Conservation (phyloP, 2,888 invertebrate genomes). For the Drosophila borborema region DNA sequence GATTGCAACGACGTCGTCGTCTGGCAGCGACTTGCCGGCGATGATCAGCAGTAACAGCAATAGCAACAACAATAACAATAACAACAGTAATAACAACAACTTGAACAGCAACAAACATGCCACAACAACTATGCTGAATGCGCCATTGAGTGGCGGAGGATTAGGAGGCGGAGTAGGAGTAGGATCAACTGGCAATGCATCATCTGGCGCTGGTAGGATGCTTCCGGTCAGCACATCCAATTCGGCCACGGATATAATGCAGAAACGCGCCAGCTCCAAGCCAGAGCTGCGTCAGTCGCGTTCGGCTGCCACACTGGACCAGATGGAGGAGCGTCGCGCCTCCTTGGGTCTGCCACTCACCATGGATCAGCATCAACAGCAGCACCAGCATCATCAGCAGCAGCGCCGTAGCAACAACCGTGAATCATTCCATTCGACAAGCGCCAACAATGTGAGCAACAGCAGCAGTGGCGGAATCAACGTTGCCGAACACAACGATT, state of each 20-base stretch:
- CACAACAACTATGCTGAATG: conserved; percentile 74
- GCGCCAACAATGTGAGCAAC: conserved; percentile 54
- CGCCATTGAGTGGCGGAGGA: conserved; percentile 40
- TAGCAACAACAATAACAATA: conserved; percentile 84
- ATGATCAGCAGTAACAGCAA: conserved; percentile 1
- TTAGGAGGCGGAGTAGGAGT: conserved; percentile 17
- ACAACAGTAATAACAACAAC: conserved; percentile 64
- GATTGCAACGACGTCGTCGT: conserved; percentile 12
- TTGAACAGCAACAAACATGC: conserved; percentile 76
- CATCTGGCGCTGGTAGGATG: conserved; percentile 71
- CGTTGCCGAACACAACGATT: conserved; percentile 58
- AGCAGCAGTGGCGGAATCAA: conserved; percentile 29
- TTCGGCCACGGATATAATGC: conserved; percentile 67
- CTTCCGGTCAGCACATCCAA: conserved; percentile 56
- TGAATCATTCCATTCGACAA: conserved; percentile 76
- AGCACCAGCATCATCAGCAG: conserved; percentile 59
- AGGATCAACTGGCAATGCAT: conserved; percentile 21
- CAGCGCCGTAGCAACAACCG: conserved; percentile 78
- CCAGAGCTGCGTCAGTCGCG: conserved; percentile 74
- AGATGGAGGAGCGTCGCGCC: conserved; percentile 78
- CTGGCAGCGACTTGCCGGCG: conserved; percentile 34
- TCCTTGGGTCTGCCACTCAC: conserved; percentile 73
- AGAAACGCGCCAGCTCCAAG: conserved; percentile 75
- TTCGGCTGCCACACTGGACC: conserved; percentile 75
- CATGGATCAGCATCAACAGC: conserved; percentile 63